Conservation (phyloP, 2,888 invertebrate species). For the Toxonevra muliebris region DNA sequence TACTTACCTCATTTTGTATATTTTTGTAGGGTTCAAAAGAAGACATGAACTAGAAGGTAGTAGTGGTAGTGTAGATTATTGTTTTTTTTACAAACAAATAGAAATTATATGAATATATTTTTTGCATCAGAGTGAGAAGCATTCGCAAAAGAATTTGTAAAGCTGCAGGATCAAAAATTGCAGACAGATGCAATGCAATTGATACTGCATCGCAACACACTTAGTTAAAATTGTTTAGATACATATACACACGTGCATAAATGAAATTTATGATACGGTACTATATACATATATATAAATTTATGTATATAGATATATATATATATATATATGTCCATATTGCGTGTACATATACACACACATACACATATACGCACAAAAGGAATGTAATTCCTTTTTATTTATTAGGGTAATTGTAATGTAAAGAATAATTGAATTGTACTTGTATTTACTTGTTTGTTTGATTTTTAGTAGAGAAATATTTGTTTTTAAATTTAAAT, state of each 20-base stretch:
- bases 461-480: constrained; percentile 1
- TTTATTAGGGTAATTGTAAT: constrained; percentile 1
- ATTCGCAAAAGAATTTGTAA: no score
- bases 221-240: constrained; percentile 9
- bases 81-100: no score
- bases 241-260: constrained; percentile 19
- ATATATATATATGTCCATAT: constrained; percentile 15
- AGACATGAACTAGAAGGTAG: no score
- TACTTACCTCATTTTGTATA: no score
- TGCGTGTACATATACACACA: background rate
- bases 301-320: constrained; percentile 39
- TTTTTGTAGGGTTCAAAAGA: no score
- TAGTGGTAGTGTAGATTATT: no score
- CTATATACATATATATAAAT: constrained; percentile 1
- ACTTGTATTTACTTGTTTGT: background rate
- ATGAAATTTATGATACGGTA: constrained; percentile 39
- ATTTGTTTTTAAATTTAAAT: constrained; percentile 12
- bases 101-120: no score
- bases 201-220: constrained; percentile 8
- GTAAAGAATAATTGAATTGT: background rate
- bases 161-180: constrained; percentile 3
- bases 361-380: background rate
- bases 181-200: constrained; percentile 22
- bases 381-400: background rate
- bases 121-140: no score